Conservation (phyloP, 2,113 vertebrate genomes). For the Eonycteris spelaea region DNA sequence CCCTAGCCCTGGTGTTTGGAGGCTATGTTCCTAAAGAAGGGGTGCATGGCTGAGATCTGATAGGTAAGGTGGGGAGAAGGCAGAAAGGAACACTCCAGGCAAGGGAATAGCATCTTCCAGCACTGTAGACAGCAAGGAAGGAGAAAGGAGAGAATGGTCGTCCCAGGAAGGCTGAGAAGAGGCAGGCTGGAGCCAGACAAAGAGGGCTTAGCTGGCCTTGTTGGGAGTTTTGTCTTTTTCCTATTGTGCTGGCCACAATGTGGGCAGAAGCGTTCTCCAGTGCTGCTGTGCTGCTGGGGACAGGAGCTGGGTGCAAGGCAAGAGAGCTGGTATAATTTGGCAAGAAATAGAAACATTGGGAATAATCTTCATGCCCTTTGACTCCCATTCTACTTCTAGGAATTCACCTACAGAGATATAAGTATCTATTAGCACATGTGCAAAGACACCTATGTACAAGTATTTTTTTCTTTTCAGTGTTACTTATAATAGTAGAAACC, state of each 20-base stretch:
- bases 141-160: background rate
- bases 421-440: background rate
- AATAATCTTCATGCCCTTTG: background rate
- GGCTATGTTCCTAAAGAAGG: background rate
- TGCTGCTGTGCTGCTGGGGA: background rate
- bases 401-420: background rate
- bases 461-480: background rate
- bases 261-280: accelerated
- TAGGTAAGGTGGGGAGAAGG: background rate
- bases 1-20: background rate
- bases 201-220: no score
- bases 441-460: background rate
- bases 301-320: no score
- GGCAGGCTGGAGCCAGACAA: background rate
- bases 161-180: background rate
- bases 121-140: background rate
- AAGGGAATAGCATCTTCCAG: accelerated
- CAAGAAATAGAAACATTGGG: background rate
- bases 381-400: background rate
- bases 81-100: background rate
- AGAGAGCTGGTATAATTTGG: background rate
- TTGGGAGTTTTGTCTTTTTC: background rate
- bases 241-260: accelerated
- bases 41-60: background rate
- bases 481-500: background rate